Percentiles rank a stretch among this genome's conserved stretches.
Evolutionary conservation across 2,888 invertebrate species (phyloP).

Genomic region (Harmothoe impar): DNA sequence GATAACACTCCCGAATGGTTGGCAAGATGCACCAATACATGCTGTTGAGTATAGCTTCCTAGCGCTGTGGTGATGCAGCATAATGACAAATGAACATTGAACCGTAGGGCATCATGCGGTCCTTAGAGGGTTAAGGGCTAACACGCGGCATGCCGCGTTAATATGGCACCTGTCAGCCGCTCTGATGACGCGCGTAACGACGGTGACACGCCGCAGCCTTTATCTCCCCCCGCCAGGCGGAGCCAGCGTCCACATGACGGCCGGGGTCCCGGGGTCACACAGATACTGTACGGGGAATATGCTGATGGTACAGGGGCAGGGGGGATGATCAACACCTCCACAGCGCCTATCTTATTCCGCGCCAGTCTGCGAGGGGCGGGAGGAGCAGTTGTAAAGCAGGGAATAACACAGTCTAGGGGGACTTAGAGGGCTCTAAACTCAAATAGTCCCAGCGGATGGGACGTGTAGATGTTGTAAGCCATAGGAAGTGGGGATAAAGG

Average conservation of each 20-base stretch:
- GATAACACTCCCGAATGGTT: too few relatives aligned
- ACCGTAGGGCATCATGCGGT: too few relatives aligned
- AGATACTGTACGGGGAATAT: neutral
- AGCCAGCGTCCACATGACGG: conserved; percentile 24
- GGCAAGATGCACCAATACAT: too few relatives aligned
- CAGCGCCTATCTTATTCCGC: neutral
- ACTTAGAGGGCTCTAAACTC: neutral
- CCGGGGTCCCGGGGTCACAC: conserved; percentile 3
- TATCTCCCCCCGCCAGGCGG: conserved; percentile 37
- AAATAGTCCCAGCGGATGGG: neutral
- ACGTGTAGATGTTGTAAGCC: neutral
- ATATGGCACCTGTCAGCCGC: conserved; percentile 56
- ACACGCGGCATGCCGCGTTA: neutral
- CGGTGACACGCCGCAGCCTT: conserved; percentile 44
- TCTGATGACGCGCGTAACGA: conserved; percentile 53
- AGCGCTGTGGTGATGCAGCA: too few relatives aligned
- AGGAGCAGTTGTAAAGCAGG: neutral
- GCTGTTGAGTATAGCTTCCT: too few relatives aligned
- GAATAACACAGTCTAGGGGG: neutral
- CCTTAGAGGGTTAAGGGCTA: too few relatives aligned
- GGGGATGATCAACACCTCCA: neutral
- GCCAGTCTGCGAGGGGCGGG: neutral
- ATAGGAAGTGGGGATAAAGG: neutral
- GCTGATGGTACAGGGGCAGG: neutral
- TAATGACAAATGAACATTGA: too few relatives aligned